phyloP scores from a whole-genome alignment of 35 echinoderm and acorn worm genomes.

The Patiria miniata region DNA sequence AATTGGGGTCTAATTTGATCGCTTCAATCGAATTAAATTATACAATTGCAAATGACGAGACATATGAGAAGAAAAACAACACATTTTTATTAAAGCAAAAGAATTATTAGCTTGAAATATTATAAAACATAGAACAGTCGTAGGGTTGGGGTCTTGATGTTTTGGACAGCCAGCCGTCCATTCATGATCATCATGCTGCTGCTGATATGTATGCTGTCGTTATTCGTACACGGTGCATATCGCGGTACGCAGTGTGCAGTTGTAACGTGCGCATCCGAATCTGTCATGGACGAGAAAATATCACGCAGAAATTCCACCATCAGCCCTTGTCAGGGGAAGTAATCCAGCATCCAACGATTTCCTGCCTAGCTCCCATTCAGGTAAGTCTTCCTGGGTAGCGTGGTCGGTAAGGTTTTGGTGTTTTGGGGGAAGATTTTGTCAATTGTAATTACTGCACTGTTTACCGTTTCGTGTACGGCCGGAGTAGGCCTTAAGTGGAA shows the following conservation, averaged over 20 bases:
- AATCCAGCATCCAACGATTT: constrained; percentile 10
- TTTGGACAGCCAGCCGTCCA: not conserved
- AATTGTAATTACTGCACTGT: too few species aligned
- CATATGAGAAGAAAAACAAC: too few species aligned
- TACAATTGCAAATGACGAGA: too few species aligned
- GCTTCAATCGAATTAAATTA: too few species aligned
- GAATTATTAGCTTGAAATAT: too few species aligned
- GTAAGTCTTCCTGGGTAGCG: not conserved
- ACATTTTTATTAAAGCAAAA: too few species aligned
- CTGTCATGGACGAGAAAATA: not conserved
- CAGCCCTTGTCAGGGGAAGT: constrained; percentile 2
- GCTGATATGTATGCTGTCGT: not conserved
- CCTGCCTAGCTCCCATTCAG: not conserved
- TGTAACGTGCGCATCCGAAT: not conserved
- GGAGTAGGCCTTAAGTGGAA: too few species aligned
- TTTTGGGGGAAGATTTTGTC: not conserved
- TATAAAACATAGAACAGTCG: not conserved
- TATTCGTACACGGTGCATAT: too few species aligned
- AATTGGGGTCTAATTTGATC: too few species aligned
- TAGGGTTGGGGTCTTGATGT: constrained; percentile 2
- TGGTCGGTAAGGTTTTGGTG: not conserved
- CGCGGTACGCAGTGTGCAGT: not conserved
- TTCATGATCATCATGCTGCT: not conserved
- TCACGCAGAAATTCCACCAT: not conserved
- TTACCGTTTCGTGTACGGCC: too few species aligned